Conservation (phyloP, 2,113 vertebrate genomes). For the Oryzias melastigma region DNA sequence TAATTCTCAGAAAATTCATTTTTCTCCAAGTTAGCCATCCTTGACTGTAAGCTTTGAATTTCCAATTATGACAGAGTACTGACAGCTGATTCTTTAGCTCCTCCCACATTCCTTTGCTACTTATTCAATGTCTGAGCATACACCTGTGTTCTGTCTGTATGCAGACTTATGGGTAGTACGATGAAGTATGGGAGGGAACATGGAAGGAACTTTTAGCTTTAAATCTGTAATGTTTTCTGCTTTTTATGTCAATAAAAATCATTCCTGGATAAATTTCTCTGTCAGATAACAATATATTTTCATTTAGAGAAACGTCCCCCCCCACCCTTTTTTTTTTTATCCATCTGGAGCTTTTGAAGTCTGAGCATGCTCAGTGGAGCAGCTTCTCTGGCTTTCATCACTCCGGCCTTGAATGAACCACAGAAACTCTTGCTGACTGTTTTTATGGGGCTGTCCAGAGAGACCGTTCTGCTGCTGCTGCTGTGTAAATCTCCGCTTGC, state of each 20-base stretch:
- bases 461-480: slow-evolving; percentile 12
- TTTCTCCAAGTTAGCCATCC: slow-evolving; percentile 14
- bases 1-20: not conserved
- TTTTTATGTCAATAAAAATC: slow-evolving; percentile 29
- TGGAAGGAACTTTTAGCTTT: slow-evolving; percentile 34
- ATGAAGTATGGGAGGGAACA: not conserved
- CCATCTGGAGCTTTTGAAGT: slow-evolving; percentile 7
- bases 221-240: slow-evolving; percentile 35
- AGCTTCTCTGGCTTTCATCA: slow-evolving; percentile 31
- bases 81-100: slow-evolving; percentile 29
- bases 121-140: slow-evolving; percentile 4
- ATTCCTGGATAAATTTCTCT: slow-evolving; percentile 33
- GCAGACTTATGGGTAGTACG: not conserved
- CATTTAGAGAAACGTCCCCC: slow-evolving; percentile 1
- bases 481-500: slow-evolving; percentile 20
- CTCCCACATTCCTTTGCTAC: slow-evolving; percentile 32
- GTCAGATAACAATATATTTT: slow-evolving; percentile 26
- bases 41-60: slow-evolving; percentile 24
- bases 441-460: slow-evolving; percentile 37
- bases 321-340: slow-evolving; percentile 1
- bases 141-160: not conserved
- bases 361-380: slow-evolving; percentile 16
- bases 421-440: slow-evolving; percentile 17
- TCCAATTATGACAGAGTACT: slow-evolving; percentile 38
- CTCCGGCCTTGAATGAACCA: slow-evolving; percentile 43